Base-by-base conservation (phyloP, 2,888 invertebrate species). In the Hermaeophaga mercurialis region DNA sequence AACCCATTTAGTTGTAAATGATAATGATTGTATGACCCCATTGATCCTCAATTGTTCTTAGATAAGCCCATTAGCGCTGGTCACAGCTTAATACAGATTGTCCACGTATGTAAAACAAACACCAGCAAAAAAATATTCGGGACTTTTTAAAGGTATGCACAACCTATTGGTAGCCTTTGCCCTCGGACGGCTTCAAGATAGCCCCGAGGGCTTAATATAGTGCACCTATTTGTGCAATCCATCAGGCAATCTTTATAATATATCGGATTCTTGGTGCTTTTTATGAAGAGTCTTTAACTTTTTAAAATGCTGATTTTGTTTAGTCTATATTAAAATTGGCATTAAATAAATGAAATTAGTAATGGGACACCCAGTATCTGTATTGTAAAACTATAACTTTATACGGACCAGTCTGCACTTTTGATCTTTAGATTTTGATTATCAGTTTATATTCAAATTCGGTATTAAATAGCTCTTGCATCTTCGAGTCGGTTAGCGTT, bases 1-100 rank as follows among this genome's bases (percentile, higher is more conserved):
- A 61, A 50, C 55, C 52, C 54, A 54, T 50, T 41, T 45, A 39
- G 54, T 58, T 58, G 54, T 54, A 59, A 52, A 56, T 55, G 64
- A 64, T 64, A 64, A 64, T 62, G 55, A 48, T 45, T 56, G 43
- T 48, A 31, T 65, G 65, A 65, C 65, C 64, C 45, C 54, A 50
- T 55, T 61, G 60, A 61, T 61, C 63, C 55, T 12, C 36, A 61
- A 65, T 65, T 63, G 65, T 65, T 65, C 65, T 65, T 45, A 53
- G 59, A 61, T 61, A 59, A 59, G 49, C 60, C 62, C 55, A 59
- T 59, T 56, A 57, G 57, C 54, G 24, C 31, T 8, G 8, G 33
- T 12, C 14, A 2, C 11, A 8, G 12, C 14, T 12, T 33, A 11
- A 4, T 41, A 41, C 41, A 41, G 41, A 15, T 1, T 41, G 41